Evolutionary conservation across 2,797 vertebrate genomes (phyloP).

Genomic region (Pantherophis alleghaniensis): DNA sequence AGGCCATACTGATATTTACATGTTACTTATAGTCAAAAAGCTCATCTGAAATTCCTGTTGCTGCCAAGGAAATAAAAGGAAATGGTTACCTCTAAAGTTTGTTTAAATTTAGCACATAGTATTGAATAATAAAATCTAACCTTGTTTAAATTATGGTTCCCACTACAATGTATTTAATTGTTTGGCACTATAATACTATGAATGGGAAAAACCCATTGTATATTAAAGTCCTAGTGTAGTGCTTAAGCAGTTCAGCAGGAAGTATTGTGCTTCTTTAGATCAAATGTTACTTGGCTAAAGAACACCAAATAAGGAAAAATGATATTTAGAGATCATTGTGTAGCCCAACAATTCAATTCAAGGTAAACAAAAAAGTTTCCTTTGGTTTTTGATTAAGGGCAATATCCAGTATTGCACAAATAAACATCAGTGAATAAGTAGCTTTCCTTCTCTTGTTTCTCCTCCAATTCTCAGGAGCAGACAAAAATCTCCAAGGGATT

Average conservation of each 20-base stretch:
- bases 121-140: not conserved
- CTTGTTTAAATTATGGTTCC: not conserved
- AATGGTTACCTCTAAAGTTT: not conserved
- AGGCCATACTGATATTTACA: not conserved
- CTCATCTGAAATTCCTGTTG: not conserved
- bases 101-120: not conserved
- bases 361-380: not conserved
- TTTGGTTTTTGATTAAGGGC: not conserved
- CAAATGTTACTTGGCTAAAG: not conserved
- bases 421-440: not conserved
- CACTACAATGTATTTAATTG: not conserved
- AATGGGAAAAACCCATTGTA: not conserved
- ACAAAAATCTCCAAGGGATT: not conserved
- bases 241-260: not conserved
- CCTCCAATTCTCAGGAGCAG: not conserved
- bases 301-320: not conserved
- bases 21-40: not conserved
- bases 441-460: not conserved
- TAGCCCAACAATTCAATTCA: not conserved
- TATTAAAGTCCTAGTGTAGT: not conserved
- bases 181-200: not conserved
- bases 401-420: not conserved
- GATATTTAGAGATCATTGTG: not conserved
- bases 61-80: not conserved
- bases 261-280: not conserved